These are phyloP conservation scores for Microtus richardsoni DNA, from an alignment of 2,113 vertebrate species.

Conservation along the genomic window DNA sequence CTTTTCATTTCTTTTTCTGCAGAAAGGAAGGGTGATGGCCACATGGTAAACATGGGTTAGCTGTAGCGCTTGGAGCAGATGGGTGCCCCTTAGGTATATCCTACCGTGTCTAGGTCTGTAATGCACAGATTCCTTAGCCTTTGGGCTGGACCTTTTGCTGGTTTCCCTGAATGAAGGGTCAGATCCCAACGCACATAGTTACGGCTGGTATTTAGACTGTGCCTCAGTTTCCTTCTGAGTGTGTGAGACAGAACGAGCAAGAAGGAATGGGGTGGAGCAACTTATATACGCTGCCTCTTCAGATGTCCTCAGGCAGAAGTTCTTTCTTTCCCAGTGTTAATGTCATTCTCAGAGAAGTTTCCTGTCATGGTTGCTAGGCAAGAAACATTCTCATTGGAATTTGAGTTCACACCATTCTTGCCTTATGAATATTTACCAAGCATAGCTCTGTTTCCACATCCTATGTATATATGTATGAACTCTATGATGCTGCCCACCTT, in stretches of 20 bases:
- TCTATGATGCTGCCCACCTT: not conserved
- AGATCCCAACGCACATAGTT: not conserved
- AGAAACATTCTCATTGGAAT: not conserved
- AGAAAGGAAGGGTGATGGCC: not conserved
- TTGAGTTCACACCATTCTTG: not conserved
- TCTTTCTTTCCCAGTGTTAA: not conserved
- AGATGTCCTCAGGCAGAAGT: not conserved
- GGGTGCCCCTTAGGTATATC: not conserved
- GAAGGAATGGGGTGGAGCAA: not conserved
- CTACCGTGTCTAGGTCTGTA: not conserved
- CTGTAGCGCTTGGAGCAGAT: not conserved
- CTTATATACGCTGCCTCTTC: too few relatives aligned
- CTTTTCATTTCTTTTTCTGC: not conserved
- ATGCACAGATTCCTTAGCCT: not conserved
- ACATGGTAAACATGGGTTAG: not conserved
- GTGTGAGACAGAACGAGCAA: not conserved
- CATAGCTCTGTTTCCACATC: not conserved
- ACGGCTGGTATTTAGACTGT: not conserved
- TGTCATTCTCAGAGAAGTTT: not conserved
- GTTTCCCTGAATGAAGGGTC: not conserved
- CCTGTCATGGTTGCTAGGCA: not conserved
- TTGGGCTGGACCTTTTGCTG: not conserved
- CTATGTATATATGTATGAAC: not conserved
- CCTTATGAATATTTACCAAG: conserved; percentile 32
- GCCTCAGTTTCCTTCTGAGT: not conserved